These are phyloP conservation scores for Picathartes gymnocephalus DNA, from an alignment of 2,113 vertebrate species.

Conservation along the genomic window DNA sequence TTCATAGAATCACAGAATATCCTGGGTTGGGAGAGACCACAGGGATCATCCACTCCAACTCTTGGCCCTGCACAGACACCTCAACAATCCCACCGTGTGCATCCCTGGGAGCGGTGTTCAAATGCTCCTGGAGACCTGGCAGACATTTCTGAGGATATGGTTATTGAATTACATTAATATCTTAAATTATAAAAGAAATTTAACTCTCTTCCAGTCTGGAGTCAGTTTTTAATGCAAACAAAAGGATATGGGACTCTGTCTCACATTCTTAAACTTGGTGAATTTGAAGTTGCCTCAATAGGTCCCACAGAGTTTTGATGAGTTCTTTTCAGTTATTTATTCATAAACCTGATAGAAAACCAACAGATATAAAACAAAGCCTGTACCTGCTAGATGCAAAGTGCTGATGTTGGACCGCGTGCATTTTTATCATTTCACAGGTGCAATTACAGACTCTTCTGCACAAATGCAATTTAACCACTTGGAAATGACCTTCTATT, in stretches of 20 bases:
- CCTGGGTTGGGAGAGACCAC: not conserved
- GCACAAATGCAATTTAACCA: not conserved
- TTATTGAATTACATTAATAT: not conserved
- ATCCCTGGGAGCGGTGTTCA: rapidly evolving
- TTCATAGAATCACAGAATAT: not conserved
- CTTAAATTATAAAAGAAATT: not conserved
- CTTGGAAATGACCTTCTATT: not conserved
- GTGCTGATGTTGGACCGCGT: not conserved
- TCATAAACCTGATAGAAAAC: not conserved
- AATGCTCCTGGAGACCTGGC: not conserved
- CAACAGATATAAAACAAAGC: not conserved
- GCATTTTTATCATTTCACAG: not conserved
- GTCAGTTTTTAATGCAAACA: not conserved
- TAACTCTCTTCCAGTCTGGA: not conserved
- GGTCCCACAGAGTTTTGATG: not conserved
- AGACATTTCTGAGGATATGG: not conserved
- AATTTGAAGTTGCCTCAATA: not conserved
- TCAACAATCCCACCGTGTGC: not conserved
- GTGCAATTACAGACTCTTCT: not conserved
- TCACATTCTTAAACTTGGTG: not conserved
- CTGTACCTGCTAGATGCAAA: not conserved
- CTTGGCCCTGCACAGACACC: not conserved
- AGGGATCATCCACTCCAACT: not conserved
- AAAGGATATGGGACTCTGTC: not conserved
- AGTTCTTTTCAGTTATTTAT: not conserved